Base-by-base conservation (phyloP, 1,140 invertebrate species). In the Sycobia sp. region DNA sequence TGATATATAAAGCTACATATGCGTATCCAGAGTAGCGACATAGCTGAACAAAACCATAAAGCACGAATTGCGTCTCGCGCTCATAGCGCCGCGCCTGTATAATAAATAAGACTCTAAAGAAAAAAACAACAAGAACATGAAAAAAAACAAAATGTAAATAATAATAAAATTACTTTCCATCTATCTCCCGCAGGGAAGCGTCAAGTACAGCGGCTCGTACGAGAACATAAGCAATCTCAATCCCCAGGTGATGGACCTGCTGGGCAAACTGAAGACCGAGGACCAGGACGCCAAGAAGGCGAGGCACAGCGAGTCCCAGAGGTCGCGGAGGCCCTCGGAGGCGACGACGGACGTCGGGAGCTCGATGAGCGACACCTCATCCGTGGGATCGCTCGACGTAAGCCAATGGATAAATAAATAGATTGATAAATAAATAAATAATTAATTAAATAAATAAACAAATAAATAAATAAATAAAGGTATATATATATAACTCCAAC, bases 121-220 rank as follows among this genome's bases (percentile, higher is more conserved):
- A n/a, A n/a, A n/a, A n/a, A n/a, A n/a, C n/a, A n/a, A n/a, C n/a
- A n/a, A n/a, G n/a, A n/a, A n/a, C n/a, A n/a, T n/a, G n/a, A n/a
- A n/a, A n/a, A n/a, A n/a, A n/a, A n/a, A n/a, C n/a, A n/a, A n/a
- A n/a, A n/a, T n/a, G n/a, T n/a, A n/a, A n/a, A n/a, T n/a, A n/a
- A n/a, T n/a, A n/a, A n/a, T n/a, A n/a, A n/a, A n/a, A n/a, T n/a
- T n/a, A n/a, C n/a, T n/a, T n/a, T n/a, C n/a, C n/a, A n/a, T n/a
- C n/a, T n/a, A n/a, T n/a, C n/a, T n/a, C n/a, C n/a, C n/a, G 0
- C 67, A 87, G 83, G 91, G 88, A 3, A 70, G 67, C 18, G 81
- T 89, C 14, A 74, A 82, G 43, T 78, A 81, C 2, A 75, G 85
- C 73, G 88, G 88, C 16, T 84, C 80, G 0, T 90, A 84, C 59